Base-by-base conservation (phyloP, 30 jellyfish, hydroid and myxozoan species). In the Phacellophora camtschatica region DNA sequence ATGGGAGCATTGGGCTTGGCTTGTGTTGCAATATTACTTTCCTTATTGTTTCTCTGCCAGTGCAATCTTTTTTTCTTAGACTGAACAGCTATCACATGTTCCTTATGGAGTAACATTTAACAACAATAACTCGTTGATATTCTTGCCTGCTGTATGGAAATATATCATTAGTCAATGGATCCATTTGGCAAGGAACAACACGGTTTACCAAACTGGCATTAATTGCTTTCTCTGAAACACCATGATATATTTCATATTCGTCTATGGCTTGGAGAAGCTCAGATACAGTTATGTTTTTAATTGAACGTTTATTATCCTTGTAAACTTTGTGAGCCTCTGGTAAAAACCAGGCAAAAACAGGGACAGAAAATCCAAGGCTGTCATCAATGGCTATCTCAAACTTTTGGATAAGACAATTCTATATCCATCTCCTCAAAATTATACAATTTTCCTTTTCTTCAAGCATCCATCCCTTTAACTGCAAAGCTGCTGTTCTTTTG, bases 1-100 rank as follows among this genome's bases (percentile, higher is more conserved):
- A 71, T 56, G 23, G 75, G 85, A 12, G 85, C 85, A 16, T 50
- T 43, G 6, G 73, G 50, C n/a, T 71, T 50, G n/a, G 76, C 85
- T 10, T 74, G 73, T 31, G 77, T 71, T 50, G 39, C 77, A 22
- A 71, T 25, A 50, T 71, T 71, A 29, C 81, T 66, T 11, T 22
- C 13, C 25, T 66, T 30, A 28, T 18, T 66, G 18, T 66, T 66
- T 24, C 48, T 37, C 25, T 66, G 58, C 81, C 81, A 66, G 65
- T 9, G 24, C 15, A 34, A 67, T 33, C n/a, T n/a, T 66, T 66
- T 37, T 22, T 66, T 18, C 42, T 29, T 9, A n/a, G 54, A 33
- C 24, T 10, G 64, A 66, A 50, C 66, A 50, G 9, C 23, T 31
- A 50, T 50, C 66, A 50, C 66, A 50, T 50, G 66, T 31, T 50